Percentiles rank a stretch among this genome's conserved stretches.
These are phyloP conservation scores for Margaritifera margaritifera DNA, from an alignment of 2,888 invertebrate genomes.

Conservation along the genomic window DNA sequence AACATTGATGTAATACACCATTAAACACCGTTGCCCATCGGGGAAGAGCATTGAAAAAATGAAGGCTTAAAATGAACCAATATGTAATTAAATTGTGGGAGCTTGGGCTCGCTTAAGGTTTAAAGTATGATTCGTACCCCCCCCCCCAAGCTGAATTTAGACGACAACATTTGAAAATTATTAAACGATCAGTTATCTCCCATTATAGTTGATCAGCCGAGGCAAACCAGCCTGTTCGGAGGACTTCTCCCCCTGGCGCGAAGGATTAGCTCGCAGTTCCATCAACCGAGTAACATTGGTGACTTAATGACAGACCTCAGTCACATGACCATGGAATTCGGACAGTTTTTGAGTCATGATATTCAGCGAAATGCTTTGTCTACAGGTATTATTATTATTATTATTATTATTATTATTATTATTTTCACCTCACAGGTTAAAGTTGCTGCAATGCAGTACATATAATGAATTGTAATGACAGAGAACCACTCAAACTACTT, in stretches of 20 bases:
- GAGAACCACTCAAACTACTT: too few species aligned
- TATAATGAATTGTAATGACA: too few species aligned
- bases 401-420: not conserved
- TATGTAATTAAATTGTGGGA: too few species aligned
- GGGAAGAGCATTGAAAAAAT: too few species aligned
- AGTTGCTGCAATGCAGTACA: too few species aligned
- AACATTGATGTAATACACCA: too few species aligned
- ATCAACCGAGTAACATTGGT: slow-evolving; percentile 9
- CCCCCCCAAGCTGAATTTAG: too few species aligned
- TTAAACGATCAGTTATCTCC: not conserved
- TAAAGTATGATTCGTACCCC: too few species aligned
- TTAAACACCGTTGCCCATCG: too few species aligned
- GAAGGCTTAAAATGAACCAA: too few species aligned
- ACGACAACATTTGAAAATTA: too few species aligned
- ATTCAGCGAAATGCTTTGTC: slow-evolving; percentile 39
- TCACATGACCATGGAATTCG: slow-evolving; percentile 41
- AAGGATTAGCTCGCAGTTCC: slow-evolving; percentile 28
- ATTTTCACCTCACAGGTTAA: not conserved
- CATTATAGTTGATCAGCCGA: slow-evolving; percentile 23
- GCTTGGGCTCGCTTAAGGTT: too few species aligned
- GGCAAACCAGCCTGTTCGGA: slow-evolving; percentile 12
- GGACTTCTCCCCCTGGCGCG: slow-evolving; percentile 26
- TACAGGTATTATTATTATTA: slow-evolving; percentile 21
- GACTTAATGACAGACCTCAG: slow-evolving; percentile 12
- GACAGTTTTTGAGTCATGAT: slow-evolving; percentile 43